Base-by-base conservation (phyloP, 2,888 invertebrate genomes). In the Aporophyla lueneburgensis region DNA sequence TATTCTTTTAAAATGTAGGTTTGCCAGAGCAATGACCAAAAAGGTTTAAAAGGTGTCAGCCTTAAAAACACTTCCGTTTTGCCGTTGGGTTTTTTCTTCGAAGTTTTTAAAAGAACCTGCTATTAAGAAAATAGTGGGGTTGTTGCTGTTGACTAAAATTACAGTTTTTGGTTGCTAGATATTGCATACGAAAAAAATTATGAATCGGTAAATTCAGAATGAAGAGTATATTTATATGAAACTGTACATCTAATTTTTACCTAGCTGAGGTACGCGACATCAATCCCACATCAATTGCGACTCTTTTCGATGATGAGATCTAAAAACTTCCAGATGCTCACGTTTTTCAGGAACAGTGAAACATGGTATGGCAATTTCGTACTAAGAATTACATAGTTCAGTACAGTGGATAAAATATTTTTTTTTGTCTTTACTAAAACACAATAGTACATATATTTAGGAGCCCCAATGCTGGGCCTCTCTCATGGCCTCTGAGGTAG, bases 401-500 rank as follows among this genome's bases (percentile, higher is more conserved):
- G 9, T 62, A 40, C 7, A 6, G 14, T 62, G 5, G n/a, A n/a
- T 14, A n/a, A 1, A 58, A 27, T 65, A 40, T 76, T 56, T 53
- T 24, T n/a, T 54, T 71, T 65, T 4, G 5, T 33, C 2, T 73
- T 49, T 12, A 58, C 73, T 63, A 65, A 71, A 71, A 72, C 71
- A 86, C 80, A 88, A 86, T 83, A 79, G 84, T 83, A 76, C 27
- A 69, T 84, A 63, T 66, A 83, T 82, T 83, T 78, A 56, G 63
- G 73, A 84, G 81, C 89, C 85, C 81, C 81, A 80, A 84, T 72
- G 72, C 85, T 83, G 88, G 89, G 92, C 93, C 90, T 92, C 89
- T 92, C 84, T 85, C 78, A 84, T 86, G 91, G 91, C 95, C 94
- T 94, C 91, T 88, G 69, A 56, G 69, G 75, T 76, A 75, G 84